These are phyloP conservation scores for Oryctolagus cuniculus DNA, from an alignment of 2,113 vertebrate genomes.

Conservation along the genomic window DNA sequence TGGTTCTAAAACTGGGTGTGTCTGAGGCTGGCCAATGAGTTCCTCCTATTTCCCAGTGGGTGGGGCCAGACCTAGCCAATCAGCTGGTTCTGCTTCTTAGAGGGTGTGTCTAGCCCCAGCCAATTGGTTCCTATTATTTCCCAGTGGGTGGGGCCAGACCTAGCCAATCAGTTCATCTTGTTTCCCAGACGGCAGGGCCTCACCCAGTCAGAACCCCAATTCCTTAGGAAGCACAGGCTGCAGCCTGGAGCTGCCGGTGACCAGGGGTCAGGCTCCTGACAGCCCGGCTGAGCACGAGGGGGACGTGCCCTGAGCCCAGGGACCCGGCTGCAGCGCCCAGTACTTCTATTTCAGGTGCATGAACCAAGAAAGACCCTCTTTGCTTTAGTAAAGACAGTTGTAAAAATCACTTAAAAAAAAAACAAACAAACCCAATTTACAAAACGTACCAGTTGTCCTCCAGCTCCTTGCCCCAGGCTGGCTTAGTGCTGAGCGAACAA, in stretches of 20 bases:
- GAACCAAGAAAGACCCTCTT: neutral
- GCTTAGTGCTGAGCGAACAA: neutral
- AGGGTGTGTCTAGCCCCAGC: neutral
- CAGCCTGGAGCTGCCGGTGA: neutral
- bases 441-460: neutral
- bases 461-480: neutral
- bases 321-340: neutral
- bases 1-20: neutral
- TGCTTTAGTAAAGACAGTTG: too few species aligned
- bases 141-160: neutral
- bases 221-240: neutral
- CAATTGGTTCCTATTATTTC: neutral
- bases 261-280: neutral
- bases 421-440: neutral
- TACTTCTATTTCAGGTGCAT: neutral
- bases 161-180: neutral
- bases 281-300: fast-evolving
- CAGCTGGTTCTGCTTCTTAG: neutral
- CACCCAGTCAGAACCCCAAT: neutral
- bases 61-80: neutral
- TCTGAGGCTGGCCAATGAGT: neutral
- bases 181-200: neutral
- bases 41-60: neutral
- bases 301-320: neutral
- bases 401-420: neutral